Evolutionary conservation across 2,113 vertebrate genomes (phyloP).

Genomic region (Gambusia holbrooki): DNA sequence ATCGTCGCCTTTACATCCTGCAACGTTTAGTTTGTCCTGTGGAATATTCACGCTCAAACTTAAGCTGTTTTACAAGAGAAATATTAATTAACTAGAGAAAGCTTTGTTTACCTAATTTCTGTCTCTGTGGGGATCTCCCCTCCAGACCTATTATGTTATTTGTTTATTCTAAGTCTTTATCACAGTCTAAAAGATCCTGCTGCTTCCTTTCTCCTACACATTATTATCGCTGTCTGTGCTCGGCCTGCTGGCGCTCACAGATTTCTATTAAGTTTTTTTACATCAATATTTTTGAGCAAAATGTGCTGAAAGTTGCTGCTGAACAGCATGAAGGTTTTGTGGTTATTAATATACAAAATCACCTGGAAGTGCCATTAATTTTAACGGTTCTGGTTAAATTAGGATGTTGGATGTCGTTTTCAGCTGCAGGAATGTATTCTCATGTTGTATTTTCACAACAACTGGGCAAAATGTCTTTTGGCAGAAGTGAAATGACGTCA

Average conservation of each 20-base stretch:
- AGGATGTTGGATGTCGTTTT: not conserved
- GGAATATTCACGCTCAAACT: not conserved
- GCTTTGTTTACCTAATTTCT: not conserved
- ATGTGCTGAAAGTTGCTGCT: not conserved
- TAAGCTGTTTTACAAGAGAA: not conserved
- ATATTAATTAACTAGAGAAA: not conserved
- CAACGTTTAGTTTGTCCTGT: slow-evolving; percentile 15
- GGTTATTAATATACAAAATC: not conserved
- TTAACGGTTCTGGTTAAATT: not conserved
- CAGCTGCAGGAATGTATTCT: not conserved
- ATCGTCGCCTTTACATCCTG: not conserved
- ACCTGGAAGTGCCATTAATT: not conserved
- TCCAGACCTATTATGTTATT: slow-evolving; percentile 4
- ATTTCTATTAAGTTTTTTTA: not conserved
- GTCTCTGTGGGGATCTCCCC: not conserved
- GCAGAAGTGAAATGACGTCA: no score
- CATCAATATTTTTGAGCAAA: not conserved
- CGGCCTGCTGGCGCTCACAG: not conserved
- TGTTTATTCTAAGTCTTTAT: slow-evolving; percentile 9
- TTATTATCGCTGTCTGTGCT: slow-evolving; percentile 3
- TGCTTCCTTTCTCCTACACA: slow-evolving; percentile 7
- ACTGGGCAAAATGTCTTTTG: not conserved
- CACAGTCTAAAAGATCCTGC: not conserved
- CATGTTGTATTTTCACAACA: not conserved
- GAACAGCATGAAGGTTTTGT: not conserved